These are phyloP conservation scores for Achroia grisella DNA, from an alignment of 1,140 invertebrate species.

Conservation along the genomic window DNA sequence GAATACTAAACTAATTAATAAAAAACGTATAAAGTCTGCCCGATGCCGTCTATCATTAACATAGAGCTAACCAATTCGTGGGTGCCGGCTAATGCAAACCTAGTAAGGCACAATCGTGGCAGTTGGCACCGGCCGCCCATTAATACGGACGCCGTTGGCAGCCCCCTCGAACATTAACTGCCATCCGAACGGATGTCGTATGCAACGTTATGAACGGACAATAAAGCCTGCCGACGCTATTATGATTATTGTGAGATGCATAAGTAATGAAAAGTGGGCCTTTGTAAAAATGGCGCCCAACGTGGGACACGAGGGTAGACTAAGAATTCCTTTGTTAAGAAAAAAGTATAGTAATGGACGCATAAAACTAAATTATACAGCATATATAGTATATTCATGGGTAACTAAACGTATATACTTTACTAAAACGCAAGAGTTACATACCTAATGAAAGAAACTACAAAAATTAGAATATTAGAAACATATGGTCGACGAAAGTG, in stretches of 20 bases:
- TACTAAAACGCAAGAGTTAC: too few relatives aligned
- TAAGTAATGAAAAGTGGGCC: conserved; percentile 32
- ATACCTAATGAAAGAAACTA: too few relatives aligned
- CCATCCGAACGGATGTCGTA: conserved; percentile 61
- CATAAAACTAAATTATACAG: too few relatives aligned
- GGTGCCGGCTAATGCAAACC: conserved; percentile 39
- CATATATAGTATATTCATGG: too few relatives aligned
- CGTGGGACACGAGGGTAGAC: conserved; percentile 10
- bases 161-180: conserved; percentile 37
- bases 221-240: conserved; percentile 40
- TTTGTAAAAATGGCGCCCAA: conserved; percentile 36
- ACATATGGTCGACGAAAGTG: too few relatives aligned
- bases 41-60: conserved; percentile 6
- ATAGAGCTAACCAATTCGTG: conserved; percentile 1
- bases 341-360: too few relatives aligned
- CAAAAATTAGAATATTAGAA: too few relatives aligned
- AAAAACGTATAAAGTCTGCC: too few relatives aligned
- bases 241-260: conserved; percentile 26
- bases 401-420: too few relatives aligned
- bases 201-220: conserved; percentile 55
- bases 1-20: not conserved
- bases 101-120: conserved; percentile 16
- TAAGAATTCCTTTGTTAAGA: too few relatives aligned
- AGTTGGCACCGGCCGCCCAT: conserved; percentile 57
- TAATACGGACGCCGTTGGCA: conserved; percentile 49